Evolutionary conservation across 1,140 invertebrate genomes (phyloP), one percentile per base, ranked within the genome.

Genomic region (Hermetia illucens): DNA sequence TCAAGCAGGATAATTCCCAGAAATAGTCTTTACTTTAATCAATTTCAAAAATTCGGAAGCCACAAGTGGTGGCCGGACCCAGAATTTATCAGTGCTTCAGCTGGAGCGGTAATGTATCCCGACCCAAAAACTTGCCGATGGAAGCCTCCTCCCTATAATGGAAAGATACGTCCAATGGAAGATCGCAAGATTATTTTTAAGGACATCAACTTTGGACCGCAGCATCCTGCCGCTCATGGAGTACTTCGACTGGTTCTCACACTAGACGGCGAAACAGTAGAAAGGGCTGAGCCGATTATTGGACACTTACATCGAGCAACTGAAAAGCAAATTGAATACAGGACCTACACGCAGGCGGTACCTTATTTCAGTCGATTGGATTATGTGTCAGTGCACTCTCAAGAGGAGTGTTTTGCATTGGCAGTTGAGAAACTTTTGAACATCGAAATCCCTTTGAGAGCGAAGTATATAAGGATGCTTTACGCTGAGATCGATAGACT

Each of bases 281-380:
- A 55, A 5, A 41, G 46, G 2, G 44, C 58, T 9, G 57, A 64
- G 41, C 63, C 63, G 1, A 62, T 66, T 19, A 65, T 66, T 31
- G 64, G 65, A 0, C 40, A 65, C 5, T 41, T 67, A 25, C 64
- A 68, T 38, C 66, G 83, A 40, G 83, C 73, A 4, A 88, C 85
- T 5, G 83, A 87, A 56, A 87, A 87, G 53, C 57, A 88, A 9
- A 86, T 85, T 43, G 83, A 87, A 54, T 72, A 87, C 52, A 88
- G 88, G 55, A 87, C 82, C 0, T 89, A 85, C 51, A 63, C 66
- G 2, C 77, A 88, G 65, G 79, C 79, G 1, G 50, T 89, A 41
- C 83, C 84, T 2, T 88, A 88, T 47, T 83, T 88, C 53, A 85
- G 89, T 61, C 73, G 85, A 4, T 54, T 89, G 18, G 85, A 89